Base-by-base conservation (phyloP, 2,797 vertebrate species). In the Hippocampus kuda region DNA sequence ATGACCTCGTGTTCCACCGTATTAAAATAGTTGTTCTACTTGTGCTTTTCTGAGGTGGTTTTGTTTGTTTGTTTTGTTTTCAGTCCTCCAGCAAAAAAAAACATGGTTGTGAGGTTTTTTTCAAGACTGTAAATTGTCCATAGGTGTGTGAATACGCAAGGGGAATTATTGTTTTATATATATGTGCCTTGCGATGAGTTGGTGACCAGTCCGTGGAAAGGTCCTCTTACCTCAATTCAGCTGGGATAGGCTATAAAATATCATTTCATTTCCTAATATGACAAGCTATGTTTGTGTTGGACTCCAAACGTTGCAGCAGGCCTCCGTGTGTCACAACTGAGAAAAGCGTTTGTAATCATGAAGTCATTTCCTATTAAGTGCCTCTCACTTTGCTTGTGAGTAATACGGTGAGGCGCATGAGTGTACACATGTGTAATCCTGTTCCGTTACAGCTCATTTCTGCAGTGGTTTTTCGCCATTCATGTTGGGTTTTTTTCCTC, bases 341-440 rank as follows among this genome's bases (percentile, higher is more conserved):
- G 44, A 48, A 65, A 65, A 49, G 16, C 15, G 6, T 61, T 61
- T 22, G n/a, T 44, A 46, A 46, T 65, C n/a, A 48, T 65, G 2
- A 65, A 49, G 44, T 65, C 2, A 30, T 48, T 65, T 65, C 44
- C 24, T 27, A 4, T 46, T 46, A 26, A 65, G 44, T 49, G 42
- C 42, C 44, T 38, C 34, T 64, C 41, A 64, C 22, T 44, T 42
- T 44, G 41, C 62, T 46, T 16, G 10, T 65, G 63, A 48, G 42
- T 49, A 65, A 65, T 48, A 27, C 27, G 24, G 8, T 18, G 42
- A 65, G 24, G 8, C 8, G 12, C 3, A 46, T 24, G n/a, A 46
- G 15, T 65, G 22, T 64, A 15, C 11, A 15, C 24, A 49, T 65
- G 63, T 65, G 44, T 65, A 49, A 65, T 65, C 44, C n/a, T 48